Evolutionary conservation across 1,140 invertebrate species (phyloP).

Genomic region (Polyergus mexicanus): DNA sequence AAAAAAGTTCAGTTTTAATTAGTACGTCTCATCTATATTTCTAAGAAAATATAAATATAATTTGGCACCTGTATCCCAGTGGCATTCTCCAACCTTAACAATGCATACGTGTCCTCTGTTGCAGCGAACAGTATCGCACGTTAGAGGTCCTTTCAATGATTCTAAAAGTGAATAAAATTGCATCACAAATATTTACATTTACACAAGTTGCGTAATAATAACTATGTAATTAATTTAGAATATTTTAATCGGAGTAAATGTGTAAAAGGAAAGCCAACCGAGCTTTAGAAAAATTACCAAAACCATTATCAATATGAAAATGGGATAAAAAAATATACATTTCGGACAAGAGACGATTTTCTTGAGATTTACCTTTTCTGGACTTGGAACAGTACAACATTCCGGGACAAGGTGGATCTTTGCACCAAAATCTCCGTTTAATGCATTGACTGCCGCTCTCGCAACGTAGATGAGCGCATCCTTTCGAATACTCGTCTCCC

Average conservation of each 20-base stretch:
- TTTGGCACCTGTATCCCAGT: constrained; percentile 74
- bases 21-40: not conserved
- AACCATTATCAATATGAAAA: not conserved
- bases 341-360: not conserved
- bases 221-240: not conserved
- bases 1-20: not conserved
- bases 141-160: constrained; percentile 75
- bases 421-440: constrained; percentile 78
- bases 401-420: constrained; percentile 75
- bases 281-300: not conserved
- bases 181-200: not conserved
- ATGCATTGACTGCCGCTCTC: constrained; percentile 73
- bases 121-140: constrained; percentile 77
- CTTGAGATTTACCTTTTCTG: constrained; percentile 69
- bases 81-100: constrained; percentile 72
- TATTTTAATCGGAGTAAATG: not conserved
- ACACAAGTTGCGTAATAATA: not conserved
- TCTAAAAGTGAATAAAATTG: constrained; percentile 69
- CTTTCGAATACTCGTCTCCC: constrained; percentile 34
- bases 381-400: constrained; percentile 80
- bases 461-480: constrained; percentile 74
- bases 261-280: not conserved
- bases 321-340: not conserved
- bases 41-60: not conserved
- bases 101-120: constrained; percentile 74